These are phyloP conservation scores for Muscidifurax raptorellus DNA, from an alignment of 1,140 invertebrate species.

Conservation along the genomic window DNA sequence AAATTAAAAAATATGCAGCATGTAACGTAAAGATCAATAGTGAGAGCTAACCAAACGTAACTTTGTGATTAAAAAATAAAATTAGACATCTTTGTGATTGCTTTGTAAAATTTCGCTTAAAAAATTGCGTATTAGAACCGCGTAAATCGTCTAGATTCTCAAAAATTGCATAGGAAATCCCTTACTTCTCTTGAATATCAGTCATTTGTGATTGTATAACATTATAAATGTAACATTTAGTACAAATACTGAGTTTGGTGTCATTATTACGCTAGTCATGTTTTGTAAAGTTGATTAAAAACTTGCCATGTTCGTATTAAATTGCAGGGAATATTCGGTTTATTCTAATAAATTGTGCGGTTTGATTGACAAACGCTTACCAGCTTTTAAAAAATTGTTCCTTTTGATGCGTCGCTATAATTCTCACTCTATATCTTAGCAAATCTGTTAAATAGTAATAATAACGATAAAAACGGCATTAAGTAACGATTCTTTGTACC, in stretches of 20 bases:
- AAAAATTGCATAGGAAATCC: slow-evolving; percentile 4
- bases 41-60: slow-evolving; percentile 1
- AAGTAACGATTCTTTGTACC: slow-evolving; percentile 35
- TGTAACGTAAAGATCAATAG: neutral
- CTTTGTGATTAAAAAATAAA: neutral
- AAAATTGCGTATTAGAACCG: neutral
- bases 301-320: slow-evolving; percentile 32
- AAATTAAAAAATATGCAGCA: slow-evolving; percentile 31
- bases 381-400: neutral
- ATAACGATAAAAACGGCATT: slow-evolving; percentile 35
- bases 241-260: slow-evolving; percentile 31
- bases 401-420: neutral
- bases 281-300: slow-evolving; percentile 29
- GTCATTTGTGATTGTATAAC: slow-evolving; percentile 22
- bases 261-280: slow-evolving; percentile 30
- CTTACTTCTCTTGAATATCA: slow-evolving; percentile 12
- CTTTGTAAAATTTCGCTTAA: slow-evolving; percentile 10
- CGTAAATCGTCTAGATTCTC: neutral
- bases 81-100: neutral
- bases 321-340: slow-evolving; percentile 52
- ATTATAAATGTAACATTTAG: slow-evolving; percentile 34
- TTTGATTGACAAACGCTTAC: slow-evolving; percentile 20
- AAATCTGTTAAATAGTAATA: neutral
- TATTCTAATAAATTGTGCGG: slow-evolving; percentile 43
- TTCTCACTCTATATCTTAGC: neutral